Evolutionary conservation across 1,140 invertebrate genomes (phyloP).

Genomic region (Campoletis sonorensis): DNA sequence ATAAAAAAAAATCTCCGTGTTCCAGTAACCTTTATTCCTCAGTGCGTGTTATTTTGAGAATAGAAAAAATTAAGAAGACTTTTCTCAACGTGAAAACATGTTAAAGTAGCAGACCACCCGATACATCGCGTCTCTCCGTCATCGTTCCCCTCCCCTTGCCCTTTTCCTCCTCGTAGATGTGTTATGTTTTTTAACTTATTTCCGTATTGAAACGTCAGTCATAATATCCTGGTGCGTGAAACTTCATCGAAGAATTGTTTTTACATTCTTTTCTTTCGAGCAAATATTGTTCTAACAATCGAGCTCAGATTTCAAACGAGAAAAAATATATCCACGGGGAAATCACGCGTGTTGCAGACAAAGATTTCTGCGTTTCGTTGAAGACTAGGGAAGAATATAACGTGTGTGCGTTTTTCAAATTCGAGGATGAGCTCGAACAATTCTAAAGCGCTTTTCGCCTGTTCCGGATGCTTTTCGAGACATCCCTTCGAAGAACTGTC

Average conservation of each 20-base stretch:
- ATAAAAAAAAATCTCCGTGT: constrained; percentile 3
- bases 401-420: neutral
- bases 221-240: neutral
- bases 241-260: neutral
- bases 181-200: constrained; percentile 38
- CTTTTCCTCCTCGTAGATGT: neutral
- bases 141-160: neutral
- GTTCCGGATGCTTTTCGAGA: constrained; percentile 94
- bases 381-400: neutral
- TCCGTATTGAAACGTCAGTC: constrained; percentile 21
- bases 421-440: constrained; percentile 75
- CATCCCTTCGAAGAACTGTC: constrained; percentile 97
- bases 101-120: neutral
- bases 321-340: neutral
- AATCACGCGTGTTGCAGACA: neutral
- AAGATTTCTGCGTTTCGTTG: neutral
- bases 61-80: neutral
- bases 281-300: neutral
- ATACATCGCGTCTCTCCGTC: constrained; percentile 18
- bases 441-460: constrained; percentile 87
- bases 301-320: no score
- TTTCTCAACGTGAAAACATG: neutral
- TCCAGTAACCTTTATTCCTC: neutral
- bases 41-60: no score
- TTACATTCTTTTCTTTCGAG: neutral